Conservation (phyloP, 2,797 vertebrate genomes). For the Poecilia gillii region DNA sequence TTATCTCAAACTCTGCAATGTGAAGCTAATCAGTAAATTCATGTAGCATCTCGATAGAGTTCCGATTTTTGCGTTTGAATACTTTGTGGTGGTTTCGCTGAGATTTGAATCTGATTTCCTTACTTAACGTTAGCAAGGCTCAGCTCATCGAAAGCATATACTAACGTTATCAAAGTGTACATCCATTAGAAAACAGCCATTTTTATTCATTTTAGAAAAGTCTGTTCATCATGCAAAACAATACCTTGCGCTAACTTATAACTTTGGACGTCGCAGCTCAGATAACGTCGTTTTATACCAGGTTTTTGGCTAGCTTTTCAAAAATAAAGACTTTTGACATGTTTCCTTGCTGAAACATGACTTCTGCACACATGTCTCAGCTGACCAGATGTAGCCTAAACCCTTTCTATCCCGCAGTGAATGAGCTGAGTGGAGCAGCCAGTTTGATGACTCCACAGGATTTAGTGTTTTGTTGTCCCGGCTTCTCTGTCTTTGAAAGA, state of each 20-base stretch:
- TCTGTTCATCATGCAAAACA: neutral
- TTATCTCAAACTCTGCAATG: neutral
- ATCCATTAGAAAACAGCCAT: neutral
- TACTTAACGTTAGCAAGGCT: neutral
- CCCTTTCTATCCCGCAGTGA: slow-evolving; percentile 56
- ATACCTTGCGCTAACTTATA: neutral
- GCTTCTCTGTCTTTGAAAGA: slow-evolving; percentile 11
- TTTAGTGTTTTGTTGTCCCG: slow-evolving; percentile 59
- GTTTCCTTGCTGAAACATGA: neutral
- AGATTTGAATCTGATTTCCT: neutral
- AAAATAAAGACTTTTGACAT: neutral
- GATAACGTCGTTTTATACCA: neutral
- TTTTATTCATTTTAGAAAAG: neutral
- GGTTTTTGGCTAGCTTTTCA: neutral
- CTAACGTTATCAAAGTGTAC: slow-evolving; percentile 4
- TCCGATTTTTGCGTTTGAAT: neutral
- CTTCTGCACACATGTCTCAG: neutral
- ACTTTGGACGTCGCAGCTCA: neutral
- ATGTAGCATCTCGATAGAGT: neutral
- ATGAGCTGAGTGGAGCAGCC: slow-evolving; percentile 48
- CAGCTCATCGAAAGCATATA: neutral
- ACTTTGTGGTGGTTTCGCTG: neutral
- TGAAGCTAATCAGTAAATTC: neutral
- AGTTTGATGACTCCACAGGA: slow-evolving; percentile 68
- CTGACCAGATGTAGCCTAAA: slow-evolving; percentile 31